phyloP scores from a whole-genome alignment of 30 jellyfish, hydroid and myxozoan genomes.

The Aurelia sp. region DNA sequence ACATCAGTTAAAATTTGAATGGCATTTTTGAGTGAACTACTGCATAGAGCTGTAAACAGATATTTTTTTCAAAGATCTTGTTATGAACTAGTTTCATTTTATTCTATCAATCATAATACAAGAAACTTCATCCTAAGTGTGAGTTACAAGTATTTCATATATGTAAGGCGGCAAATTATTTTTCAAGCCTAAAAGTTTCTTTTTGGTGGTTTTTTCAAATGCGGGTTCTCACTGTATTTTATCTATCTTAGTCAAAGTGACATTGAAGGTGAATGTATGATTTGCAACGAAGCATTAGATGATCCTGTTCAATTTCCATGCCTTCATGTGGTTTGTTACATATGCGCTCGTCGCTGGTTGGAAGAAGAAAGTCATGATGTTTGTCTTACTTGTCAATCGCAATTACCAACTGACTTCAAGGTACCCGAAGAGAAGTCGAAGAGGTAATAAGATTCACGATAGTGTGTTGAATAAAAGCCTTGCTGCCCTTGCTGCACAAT shows the following conservation, averaged over 20 bases:
- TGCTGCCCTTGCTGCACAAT: not conserved
- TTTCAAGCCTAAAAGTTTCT: too few species aligned
- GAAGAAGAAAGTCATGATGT: not conserved
- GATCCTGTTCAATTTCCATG: constrained; percentile 57
- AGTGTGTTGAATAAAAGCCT: not conserved
- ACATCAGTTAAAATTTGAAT: too few species aligned
- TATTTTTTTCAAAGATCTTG: too few species aligned
- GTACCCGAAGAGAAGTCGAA: not conserved
- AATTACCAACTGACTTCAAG: constrained; percentile 56
- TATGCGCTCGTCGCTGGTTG: constrained; percentile 13
- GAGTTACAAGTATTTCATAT: too few species aligned
- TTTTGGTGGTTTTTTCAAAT: too few species aligned
- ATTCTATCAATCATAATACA: too few species aligned
- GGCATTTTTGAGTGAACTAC: too few species aligned
- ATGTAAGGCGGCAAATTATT: too few species aligned
- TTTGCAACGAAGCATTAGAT: constrained; percentile 22
- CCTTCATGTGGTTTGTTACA: constrained; percentile 36
- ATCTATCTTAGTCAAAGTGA: not conserved
- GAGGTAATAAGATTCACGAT: constrained; percentile 7
- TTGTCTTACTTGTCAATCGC: constrained; percentile 39
- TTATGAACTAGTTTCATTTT: too few species aligned
- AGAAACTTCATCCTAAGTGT: too few species aligned
- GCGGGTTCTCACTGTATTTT: too few species aligned
- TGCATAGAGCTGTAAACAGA: too few species aligned
- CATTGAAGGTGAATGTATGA: constrained; percentile 14